These are phyloP conservation scores for Pelobates fuscus DNA, from an alignment of 2,113 vertebrate genomes.

Conservation along the genomic window DNA sequence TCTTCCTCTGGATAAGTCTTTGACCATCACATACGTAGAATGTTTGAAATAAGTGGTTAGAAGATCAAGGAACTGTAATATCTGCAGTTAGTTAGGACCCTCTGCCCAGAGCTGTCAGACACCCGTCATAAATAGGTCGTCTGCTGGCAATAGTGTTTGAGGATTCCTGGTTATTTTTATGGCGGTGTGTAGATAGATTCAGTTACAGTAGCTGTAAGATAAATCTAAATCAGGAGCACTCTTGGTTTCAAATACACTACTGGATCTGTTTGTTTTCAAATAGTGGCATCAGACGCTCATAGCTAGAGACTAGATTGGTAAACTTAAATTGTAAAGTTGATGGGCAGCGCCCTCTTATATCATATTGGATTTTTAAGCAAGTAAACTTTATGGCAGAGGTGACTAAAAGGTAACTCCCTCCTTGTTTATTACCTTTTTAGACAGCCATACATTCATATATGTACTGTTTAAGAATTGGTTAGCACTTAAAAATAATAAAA, in stretches of 20 bases:
- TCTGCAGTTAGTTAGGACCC: conserved; percentile 8
- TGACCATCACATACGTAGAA: not conserved
- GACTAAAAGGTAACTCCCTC: too few species aligned
- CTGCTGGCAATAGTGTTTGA: not conserved
- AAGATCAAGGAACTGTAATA: not conserved
- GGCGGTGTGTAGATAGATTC: not conserved
- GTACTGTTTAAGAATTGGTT: too few species aligned
- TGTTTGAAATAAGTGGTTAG: not conserved
- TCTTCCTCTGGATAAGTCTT: not conserved
- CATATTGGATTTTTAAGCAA: too few species aligned
- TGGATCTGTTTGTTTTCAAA: not conserved
- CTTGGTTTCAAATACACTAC: not conserved
- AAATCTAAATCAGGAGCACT: not conserved
- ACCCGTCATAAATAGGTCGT: not conserved
- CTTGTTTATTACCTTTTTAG: too few species aligned
- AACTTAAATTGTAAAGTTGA: too few species aligned
- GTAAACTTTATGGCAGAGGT: too few species aligned
- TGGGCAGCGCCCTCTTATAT: too few species aligned
- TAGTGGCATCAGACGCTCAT: too few species aligned
- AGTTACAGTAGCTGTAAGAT: not conserved
- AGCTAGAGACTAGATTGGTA: too few species aligned
- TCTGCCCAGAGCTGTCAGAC: not conserved
- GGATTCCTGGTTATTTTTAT: not conserved
- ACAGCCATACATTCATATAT: too few species aligned
- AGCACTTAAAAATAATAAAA: too few species aligned